phyloP scores from a whole-genome alignment of 2,113 vertebrate genomes.

The Ophthalmolycus amberensis region DNA sequence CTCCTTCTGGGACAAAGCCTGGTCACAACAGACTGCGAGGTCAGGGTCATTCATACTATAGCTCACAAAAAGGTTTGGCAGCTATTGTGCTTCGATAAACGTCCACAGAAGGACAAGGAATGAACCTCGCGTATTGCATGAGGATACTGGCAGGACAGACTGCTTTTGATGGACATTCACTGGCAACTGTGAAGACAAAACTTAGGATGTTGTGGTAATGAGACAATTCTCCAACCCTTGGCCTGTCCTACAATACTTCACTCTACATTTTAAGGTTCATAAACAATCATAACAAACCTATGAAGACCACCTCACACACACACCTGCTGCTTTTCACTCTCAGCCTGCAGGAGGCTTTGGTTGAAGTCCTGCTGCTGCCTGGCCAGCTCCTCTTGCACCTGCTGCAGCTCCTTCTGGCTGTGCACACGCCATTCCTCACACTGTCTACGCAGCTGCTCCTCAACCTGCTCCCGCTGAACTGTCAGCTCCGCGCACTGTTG shows the following conservation, averaged over 20 bases:
- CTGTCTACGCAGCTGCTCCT: constrained; percentile 75
- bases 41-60: background rate
- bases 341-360: constrained; percentile 81
- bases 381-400: constrained; percentile 81
- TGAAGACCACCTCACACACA: constrained; percentile 31
- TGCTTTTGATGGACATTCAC: background rate
- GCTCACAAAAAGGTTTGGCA: constrained; percentile 1
- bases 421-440: constrained; percentile 72
- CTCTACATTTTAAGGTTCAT: constrained; percentile 5
- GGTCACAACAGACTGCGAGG: constrained; percentile 20
- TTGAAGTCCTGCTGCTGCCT: constrained; percentile 79
- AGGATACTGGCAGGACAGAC: background rate
- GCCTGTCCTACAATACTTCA: background rate
- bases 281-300: constrained; percentile 14
- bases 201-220: background rate
- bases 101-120: background rate
- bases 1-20: constrained; percentile 86
- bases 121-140: background rate
- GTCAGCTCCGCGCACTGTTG: constrained; percentile 61
- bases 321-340: constrained; percentile 80
- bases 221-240: background rate
- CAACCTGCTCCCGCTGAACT: constrained; percentile 71
- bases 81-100: background rate
- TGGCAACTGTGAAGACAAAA: background rate
- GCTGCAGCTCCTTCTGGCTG: constrained; percentile 76